A percentile compares a stretch with the other conserved stretches of the same genome.
Conservation (phyloP, 2,113 vertebrate species). For the Euleptes europaea region DNA sequence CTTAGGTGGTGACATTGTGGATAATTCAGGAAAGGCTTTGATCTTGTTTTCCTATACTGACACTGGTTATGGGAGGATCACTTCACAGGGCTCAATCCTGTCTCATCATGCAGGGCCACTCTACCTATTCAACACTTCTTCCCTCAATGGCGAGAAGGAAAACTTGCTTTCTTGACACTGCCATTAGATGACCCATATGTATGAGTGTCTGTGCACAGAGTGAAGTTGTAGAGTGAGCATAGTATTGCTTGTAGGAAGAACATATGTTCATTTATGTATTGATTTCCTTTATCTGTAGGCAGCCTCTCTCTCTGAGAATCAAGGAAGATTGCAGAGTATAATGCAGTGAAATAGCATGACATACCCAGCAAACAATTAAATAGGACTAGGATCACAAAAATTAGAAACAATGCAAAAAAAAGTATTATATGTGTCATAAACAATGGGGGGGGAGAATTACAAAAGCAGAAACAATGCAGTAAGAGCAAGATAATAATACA, state of each 20-base stretch:
- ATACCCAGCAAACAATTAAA: too few species aligned
- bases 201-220: background rate
- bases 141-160: background rate
- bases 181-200: background rate
- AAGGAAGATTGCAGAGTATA: too few species aligned
- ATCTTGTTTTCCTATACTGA: background rate
- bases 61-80: background rate
- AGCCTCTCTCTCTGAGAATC: too few species aligned
- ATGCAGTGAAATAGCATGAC: too few species aligned
- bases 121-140: background rate
- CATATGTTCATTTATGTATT: background rate
- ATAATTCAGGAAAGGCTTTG: constrained; percentile 2
- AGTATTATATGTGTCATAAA: too few species aligned
- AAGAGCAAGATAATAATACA: too few species aligned
- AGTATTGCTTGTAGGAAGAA: background rate
- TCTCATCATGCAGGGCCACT: background rate
- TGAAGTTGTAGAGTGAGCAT: background rate
- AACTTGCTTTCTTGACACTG: background rate
- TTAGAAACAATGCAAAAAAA: too few species aligned
- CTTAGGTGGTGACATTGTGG: background rate
- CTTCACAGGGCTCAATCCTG: background rate
- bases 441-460: too few species aligned
- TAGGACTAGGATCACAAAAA: too few species aligned
- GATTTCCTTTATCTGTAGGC: too few species aligned
- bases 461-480: too few species aligned